phyloP scores from a whole-genome alignment of 2,113 vertebrate genomes.

The Parus major region DNA sequence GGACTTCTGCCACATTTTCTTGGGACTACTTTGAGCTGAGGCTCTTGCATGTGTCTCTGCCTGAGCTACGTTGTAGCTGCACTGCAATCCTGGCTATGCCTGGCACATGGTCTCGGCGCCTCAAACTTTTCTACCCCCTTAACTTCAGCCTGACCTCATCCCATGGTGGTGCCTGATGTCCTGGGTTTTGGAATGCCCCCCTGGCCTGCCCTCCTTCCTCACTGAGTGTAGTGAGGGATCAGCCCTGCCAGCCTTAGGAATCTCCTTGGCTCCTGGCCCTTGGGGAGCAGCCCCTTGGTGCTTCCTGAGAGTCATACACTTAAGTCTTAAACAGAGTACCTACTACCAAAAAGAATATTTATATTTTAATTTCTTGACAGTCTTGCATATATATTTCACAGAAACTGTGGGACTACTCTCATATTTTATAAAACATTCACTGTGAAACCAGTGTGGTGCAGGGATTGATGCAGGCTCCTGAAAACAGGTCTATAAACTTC shows the following conservation, averaged over 20 bases:
- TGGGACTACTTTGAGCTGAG: not conserved
- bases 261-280: not conserved
- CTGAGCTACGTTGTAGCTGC: not conserved
- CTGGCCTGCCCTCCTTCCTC: not conserved
- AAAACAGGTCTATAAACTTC: not conserved
- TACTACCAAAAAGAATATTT: not conserved
- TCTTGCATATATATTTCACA: not conserved
- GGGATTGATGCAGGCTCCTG: not conserved
- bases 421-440: not conserved
- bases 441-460: not conserved
- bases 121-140: not conserved
- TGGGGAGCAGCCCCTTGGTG: not conserved
- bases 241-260: not conserved
- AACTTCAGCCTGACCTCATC: not conserved
- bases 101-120: not conserved
- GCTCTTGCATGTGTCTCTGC: not conserved
- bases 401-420: not conserved
- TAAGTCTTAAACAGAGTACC: not conserved
- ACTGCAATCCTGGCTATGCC: not conserved
- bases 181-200: not conserved
- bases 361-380: not conserved
- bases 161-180: not conserved
- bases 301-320: accelerated
- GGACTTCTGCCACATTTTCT: not conserved
- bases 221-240: not conserved